phyloP scores from a whole-genome alignment of 92 coral and sea anemone genomes.

The Meandrina meandrites region DNA sequence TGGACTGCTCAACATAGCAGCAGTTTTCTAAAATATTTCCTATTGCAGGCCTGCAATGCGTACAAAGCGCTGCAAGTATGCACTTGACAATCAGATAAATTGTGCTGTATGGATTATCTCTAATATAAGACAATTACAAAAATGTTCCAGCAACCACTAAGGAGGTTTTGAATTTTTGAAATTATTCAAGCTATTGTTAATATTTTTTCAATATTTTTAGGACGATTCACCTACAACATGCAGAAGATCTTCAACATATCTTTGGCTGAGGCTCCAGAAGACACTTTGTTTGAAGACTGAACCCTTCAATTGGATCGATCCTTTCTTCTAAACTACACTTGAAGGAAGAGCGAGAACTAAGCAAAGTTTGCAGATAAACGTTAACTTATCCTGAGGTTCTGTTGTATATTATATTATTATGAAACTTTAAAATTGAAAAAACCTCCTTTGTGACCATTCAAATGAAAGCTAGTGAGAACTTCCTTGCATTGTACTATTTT shows the following conservation, averaged over 20 bases:
- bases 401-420: not conserved
- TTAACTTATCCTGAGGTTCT: not conserved
- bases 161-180: not conserved
- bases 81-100: too few relatives aligned
- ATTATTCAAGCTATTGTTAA: not conserved
- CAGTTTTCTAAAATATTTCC: too few relatives aligned
- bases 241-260: slow-evolving; percentile 36
- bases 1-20: too few relatives aligned
- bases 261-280: slow-evolving; percentile 17
- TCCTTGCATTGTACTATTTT: too few relatives aligned
- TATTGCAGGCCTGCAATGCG: too few relatives aligned
- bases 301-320: not conserved
- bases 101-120: too few relatives aligned
- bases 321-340: not conserved
- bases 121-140: too few relatives aligned
- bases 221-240: slow-evolving; percentile 23
- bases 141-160: too few relatives aligned
- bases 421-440: too few relatives aligned
- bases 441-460: not conserved
- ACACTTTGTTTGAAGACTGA: slow-evolving; percentile 24
- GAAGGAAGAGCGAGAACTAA: not conserved
- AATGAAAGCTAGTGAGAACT: not conserved
- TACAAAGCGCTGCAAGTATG: too few relatives aligned
- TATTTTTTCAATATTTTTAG: slow-evolving; percentile 3
- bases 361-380: not conserved